These are phyloP conservation scores for Tanaodytes sp. DNA, from an alignment of 2,888 invertebrate species.

Conservation along the genomic window DNA sequence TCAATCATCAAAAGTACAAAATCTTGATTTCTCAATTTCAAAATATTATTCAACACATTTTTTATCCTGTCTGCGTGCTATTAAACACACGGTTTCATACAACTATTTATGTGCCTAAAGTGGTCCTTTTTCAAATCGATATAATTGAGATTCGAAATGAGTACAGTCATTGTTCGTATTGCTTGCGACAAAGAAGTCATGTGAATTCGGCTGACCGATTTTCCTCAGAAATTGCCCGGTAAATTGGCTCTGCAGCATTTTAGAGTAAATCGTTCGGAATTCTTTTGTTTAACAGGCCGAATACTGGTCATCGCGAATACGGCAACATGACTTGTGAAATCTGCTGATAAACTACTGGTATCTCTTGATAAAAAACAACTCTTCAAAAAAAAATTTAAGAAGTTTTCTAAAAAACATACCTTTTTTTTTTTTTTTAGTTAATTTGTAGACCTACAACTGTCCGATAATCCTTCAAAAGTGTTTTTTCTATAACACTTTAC, in stretches of 20 bases:
- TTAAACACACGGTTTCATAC: slow-evolving; percentile 12
- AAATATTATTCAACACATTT: too few species aligned
- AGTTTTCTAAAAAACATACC: too few species aligned
- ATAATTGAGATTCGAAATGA: slow-evolving; percentile 36
- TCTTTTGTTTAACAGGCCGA: slow-evolving; percentile 69
- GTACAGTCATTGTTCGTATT: slow-evolving; percentile 43
- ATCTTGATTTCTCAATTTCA: too few species aligned
- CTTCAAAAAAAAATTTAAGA: too few species aligned
- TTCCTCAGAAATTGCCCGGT: slow-evolving; percentile 71
- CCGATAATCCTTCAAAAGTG: too few species aligned
- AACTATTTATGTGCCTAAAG: slow-evolving; percentile 23
- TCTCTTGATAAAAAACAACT: not conserved
- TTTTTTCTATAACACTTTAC: too few species aligned
- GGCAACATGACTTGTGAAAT: slow-evolving; percentile 37
- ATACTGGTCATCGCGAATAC: slow-evolving; percentile 68
- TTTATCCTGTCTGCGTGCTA: not conserved
- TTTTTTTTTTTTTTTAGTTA: too few species aligned
- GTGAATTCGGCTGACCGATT: slow-evolving; percentile 67
- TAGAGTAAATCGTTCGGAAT: slow-evolving; percentile 70
- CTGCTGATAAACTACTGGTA: too few species aligned
- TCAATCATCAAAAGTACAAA: too few species aligned
- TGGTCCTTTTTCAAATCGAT: slow-evolving; percentile 41
- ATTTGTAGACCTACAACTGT: too few species aligned
- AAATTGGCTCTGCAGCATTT: slow-evolving; percentile 69
- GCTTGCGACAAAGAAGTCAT: slow-evolving; percentile 47